Base-by-base conservation (phyloP, 1,140 invertebrate genomes). In the Eubasilissa regina region DNA sequence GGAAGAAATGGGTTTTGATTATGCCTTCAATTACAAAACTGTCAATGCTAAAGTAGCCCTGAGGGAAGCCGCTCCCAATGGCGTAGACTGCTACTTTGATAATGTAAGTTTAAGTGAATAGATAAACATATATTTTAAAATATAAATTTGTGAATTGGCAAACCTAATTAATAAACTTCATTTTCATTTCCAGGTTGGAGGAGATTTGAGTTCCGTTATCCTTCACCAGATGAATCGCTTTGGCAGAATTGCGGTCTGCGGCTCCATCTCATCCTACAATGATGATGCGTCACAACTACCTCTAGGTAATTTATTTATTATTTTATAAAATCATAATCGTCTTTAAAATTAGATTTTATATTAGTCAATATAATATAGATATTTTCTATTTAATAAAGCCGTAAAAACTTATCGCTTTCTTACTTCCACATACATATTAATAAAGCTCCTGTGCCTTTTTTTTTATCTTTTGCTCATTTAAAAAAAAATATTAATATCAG, bases 21-120 rank as follows among this genome's bases (percentile, higher is more conserved):
- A 86, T 79, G 93, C 90, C 1, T 92, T 92, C 77, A 95, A 95
- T 86, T 95, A 95, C 84, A 95, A 95, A 86, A 92, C 85, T 0
- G 86, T 86, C 12, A 85, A 93, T 77, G 72, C 94, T 47, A 84
- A 84, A 6, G 68, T 86, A 47, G 89, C 87, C 48, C 86, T 95
- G 17, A 90, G 89, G 75, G 84, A 91, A 85, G 86, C 85, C 56
- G 93, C 93, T n/a, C 92, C 93, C 0, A 86, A 92, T 11, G 93
- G 93, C 44, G 85, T 94, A 3, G 92, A 94, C 80, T 92, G 91
- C 81, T 94, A 94, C 81, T 94, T 94, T 86, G 93, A 94, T 82
- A 94, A 94, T 87, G 93, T 93, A 85, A 84, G 53, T 56, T 43
- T 44, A n/a, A 60, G 10, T 60, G 17, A 15, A 15, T n/a, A 60